Conservation (phyloP, 2,113 vertebrate species). For the Cyprinodon tularosa region DNA sequence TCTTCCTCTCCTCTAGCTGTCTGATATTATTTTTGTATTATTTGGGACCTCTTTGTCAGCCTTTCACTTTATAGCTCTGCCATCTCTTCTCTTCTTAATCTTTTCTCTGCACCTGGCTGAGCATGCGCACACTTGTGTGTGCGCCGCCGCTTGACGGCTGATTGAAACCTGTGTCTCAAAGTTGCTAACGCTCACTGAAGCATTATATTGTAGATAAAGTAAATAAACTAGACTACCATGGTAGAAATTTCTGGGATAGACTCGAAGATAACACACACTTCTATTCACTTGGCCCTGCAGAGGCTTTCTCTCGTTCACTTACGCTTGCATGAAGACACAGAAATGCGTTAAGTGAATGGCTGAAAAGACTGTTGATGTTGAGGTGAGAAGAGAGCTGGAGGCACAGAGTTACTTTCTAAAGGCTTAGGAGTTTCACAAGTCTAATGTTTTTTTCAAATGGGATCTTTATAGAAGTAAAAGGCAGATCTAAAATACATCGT, state of each 20-base stretch:
- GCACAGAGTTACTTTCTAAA: constrained; percentile 60
- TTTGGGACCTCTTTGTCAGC: constrained; percentile 63
- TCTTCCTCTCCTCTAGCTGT: constrained; percentile 51
- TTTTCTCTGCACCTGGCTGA: constrained; percentile 70
- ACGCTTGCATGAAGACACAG: constrained; percentile 26
- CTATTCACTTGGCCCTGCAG: constrained; percentile 6
- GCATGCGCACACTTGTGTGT: constrained; percentile 53
- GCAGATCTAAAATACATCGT: constrained; percentile 54
- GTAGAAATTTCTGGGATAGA: constrained; percentile 90
- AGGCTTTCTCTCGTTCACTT: constrained; percentile 12
- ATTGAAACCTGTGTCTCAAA: constrained; percentile 92
- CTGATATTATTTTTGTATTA: constrained; percentile 66
- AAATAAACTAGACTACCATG: constrained; percentile 94
- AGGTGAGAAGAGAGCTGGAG: constrained; percentile 47
- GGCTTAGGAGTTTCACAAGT: constrained; percentile 77
- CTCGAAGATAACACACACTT: constrained; percentile 74
- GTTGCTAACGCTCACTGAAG: constrained; percentile 93
- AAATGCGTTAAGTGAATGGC: constrained; percentile 28
- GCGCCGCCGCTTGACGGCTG: constrained; percentile 79
- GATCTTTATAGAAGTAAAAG: constrained; percentile 62
- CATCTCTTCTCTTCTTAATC: constrained; percentile 61
- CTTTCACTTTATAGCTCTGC: constrained; percentile 43
- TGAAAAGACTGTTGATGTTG: constrained; percentile 56
- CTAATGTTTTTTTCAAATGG: constrained; percentile 78
- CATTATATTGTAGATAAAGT: constrained; percentile 98